These are phyloP conservation scores for Zygogramma bicolorata DNA, from an alignment of 2,888 invertebrate species.

Conservation along the genomic window DNA sequence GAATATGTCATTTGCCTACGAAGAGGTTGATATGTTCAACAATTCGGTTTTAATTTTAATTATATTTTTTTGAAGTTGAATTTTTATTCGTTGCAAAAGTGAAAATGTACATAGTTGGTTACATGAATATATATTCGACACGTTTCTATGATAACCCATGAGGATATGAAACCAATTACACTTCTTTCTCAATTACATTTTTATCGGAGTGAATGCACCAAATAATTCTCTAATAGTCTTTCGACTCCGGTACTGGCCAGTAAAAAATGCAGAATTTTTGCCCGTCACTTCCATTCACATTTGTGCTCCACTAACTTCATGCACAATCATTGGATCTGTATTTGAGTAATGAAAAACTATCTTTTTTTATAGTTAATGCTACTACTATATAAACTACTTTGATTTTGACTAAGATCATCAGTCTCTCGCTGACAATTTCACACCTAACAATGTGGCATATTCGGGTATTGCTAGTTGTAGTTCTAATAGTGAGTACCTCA, in stretches of 20 bases:
- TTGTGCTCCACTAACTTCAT: slow-evolving; percentile 67
- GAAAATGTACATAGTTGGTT: too few relatives aligned
- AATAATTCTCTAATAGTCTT: background rate
- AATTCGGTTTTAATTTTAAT: too few relatives aligned
- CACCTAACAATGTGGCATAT: slow-evolving; percentile 36
- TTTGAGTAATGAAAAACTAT: slow-evolving; percentile 49
- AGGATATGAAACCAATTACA: too few relatives aligned
- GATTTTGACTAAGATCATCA: slow-evolving; percentile 47
- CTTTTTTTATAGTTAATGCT: slow-evolving; percentile 38
- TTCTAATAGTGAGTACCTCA: slow-evolving; percentile 9
- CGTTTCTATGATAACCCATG: too few relatives aligned
- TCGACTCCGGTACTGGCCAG: slow-evolving; percentile 36
- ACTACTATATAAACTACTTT: slow-evolving; percentile 52
- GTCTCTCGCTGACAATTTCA: slow-evolving; percentile 33
- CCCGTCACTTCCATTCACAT: slow-evolving; percentile 61
- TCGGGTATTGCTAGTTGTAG: slow-evolving; percentile 20
- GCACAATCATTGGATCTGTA: slow-evolving; percentile 51
- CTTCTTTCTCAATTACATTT: too few relatives aligned
- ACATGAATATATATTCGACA: too few relatives aligned
- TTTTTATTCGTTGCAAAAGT: too few relatives aligned
- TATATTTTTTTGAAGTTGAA: too few relatives aligned
- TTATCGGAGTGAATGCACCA: background rate
- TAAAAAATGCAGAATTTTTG: slow-evolving; percentile 52
- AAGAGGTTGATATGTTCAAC: too few relatives aligned
- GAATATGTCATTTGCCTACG: too few relatives aligned